These are phyloP conservation scores for Petroica traversi DNA, from an alignment of 2,113 vertebrate genomes.

Conservation along the genomic window DNA sequence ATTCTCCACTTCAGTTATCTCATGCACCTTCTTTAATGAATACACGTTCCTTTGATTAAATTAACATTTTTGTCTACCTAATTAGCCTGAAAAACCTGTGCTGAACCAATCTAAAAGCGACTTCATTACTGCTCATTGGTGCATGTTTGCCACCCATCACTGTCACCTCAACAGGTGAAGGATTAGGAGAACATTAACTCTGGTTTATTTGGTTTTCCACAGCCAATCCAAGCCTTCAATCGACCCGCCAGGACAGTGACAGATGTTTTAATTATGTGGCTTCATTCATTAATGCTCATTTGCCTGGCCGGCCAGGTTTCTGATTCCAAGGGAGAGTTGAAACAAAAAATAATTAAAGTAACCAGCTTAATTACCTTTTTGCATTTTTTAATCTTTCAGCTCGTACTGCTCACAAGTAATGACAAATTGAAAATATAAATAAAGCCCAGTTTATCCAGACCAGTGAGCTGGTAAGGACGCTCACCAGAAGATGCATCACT, in stretches of 20 bases:
- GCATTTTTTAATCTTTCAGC: conserved; percentile 41
- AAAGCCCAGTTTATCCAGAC: neutral
- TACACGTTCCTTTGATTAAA: conserved; percentile 77
- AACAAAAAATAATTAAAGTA: conserved; percentile 71
- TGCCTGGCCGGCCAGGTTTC: conserved; percentile 44
- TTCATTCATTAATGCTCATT: conserved; percentile 70
- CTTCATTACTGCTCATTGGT: conserved; percentile 74
- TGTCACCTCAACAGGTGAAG: conserved; percentile 67
- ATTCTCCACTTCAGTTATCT: conserved; percentile 73
- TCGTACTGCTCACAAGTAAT: conserved; percentile 3
- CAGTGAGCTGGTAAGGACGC: neutral
- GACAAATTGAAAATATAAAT: conserved; percentile 46
- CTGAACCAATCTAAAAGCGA: conserved; percentile 68
- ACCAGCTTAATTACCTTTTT: conserved; percentile 58
- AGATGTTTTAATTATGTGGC: conserved; percentile 75
- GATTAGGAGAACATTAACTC: conserved; percentile 73
- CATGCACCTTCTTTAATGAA: conserved; percentile 74
- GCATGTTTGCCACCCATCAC: conserved; percentile 71
- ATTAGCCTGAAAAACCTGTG: conserved; percentile 76
- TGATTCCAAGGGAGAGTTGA: conserved; percentile 47
- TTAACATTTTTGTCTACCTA: conserved; percentile 78
- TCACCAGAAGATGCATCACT: conserved; percentile 22
- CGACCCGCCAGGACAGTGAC: conserved; percentile 68
- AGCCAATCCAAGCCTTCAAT: conserved; percentile 55
- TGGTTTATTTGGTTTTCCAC: conserved; percentile 69